Percentiles rank a stretch among this genome's conserved stretches.
These are phyloP conservation scores for Squalus acanthias DNA, from an alignment of 2,797 vertebrate species.

Conservation along the genomic window DNA sequence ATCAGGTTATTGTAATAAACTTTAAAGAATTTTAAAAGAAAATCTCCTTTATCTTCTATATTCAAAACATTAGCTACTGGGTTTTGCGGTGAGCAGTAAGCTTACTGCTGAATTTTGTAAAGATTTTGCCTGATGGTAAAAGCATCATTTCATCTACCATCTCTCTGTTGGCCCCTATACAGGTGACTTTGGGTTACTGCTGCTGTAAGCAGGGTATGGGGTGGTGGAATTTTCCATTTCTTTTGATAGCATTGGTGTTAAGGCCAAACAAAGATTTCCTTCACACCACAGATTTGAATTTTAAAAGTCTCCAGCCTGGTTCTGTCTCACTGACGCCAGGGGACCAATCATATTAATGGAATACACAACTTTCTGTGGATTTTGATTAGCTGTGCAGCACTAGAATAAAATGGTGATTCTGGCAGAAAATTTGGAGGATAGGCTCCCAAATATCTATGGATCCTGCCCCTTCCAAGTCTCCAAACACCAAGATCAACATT, in stretches of 20 bases:
- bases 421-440: background rate
- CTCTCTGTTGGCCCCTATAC: background rate
- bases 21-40: background rate
- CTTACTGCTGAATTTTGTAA: background rate
- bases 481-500: background rate
- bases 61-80: background rate
- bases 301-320: background rate
- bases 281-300: background rate
- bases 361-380: background rate
- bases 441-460: background rate
- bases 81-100: background rate
- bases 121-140: background rate
- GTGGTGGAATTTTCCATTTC: background rate
- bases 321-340: background rate
- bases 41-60: background rate
- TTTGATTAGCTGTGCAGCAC: background rate
- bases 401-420: background rate
- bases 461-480: background rate
- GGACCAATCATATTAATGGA: background rate
- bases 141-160: background rate
- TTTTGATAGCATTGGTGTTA: background rate
- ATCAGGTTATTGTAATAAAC: background rate
- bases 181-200: background rate
- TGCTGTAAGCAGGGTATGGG: background rate
- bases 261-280: background rate